Conservation (phyloP, 2,888 invertebrate genomes). For the Drosophila neotestacea region DNA sequence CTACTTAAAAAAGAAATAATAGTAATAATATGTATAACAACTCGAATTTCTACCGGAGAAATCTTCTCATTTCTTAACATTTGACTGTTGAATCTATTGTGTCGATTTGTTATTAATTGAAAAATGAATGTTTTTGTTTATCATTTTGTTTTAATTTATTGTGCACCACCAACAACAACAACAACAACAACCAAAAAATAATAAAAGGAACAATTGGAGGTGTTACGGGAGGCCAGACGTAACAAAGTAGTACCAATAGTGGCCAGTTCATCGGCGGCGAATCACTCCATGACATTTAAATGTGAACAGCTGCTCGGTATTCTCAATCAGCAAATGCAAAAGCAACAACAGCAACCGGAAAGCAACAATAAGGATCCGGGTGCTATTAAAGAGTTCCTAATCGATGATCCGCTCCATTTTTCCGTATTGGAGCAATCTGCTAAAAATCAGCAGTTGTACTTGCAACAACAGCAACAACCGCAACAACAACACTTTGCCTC, state of each 20-base stretch:
- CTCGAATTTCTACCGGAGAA: neutral
- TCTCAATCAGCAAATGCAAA: conserved; percentile 59
- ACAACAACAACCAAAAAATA: neutral
- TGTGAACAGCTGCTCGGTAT: conserved; percentile 36
- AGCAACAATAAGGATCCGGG: conserved; percentile 11
- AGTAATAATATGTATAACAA: neutral
- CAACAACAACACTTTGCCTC: conserved; percentile 22
- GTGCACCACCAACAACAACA: neutral
- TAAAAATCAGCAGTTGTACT: conserved; percentile 43
- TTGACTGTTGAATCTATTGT: neutral
- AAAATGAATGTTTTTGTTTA: neutral
- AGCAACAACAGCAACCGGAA: conserved; percentile 36
- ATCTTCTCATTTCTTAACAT: neutral
- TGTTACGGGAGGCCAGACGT: conserved; percentile 20
- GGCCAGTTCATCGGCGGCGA: conserved; percentile 7
- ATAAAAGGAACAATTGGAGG: conserved; percentile 29
- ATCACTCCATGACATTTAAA: conserved; percentile 15
- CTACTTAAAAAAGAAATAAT: too few species aligned
- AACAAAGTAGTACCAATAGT: conserved; percentile 26
- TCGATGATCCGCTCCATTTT: conserved; percentile 67
- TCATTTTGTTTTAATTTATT: conserved; percentile 1
- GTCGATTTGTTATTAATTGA: neutral
- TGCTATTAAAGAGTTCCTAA: conserved; percentile 69
- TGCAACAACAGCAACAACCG: conserved; percentile 40
- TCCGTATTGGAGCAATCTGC: conserved; percentile 59